Base-by-base conservation (phyloP, 2,113 vertebrate species). In the Ammodytes dubius region DNA sequence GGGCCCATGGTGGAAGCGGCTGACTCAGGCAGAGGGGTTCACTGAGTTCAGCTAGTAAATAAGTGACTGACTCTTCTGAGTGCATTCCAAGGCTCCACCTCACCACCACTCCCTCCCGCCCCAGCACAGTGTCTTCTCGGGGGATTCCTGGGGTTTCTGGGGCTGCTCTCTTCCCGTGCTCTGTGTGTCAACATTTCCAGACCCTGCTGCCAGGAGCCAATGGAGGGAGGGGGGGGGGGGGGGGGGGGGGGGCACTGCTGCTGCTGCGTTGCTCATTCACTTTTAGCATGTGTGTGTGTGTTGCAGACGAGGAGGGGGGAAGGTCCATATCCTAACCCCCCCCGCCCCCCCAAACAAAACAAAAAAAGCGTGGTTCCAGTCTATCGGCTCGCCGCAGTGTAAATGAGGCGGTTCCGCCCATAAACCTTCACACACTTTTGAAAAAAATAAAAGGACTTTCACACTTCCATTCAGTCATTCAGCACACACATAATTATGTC, bases 1-100 rank as follows among this genome's bases (percentile, higher is more conserved):
- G 89, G 73, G 27, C 27, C 76, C 73, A 63, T 15, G 1, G 67
- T 92, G 80, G 92, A 93, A 93, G 92, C 67, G 35, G 95, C 94
- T 94, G 79, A 95, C 86, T 96, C 94, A 94, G 87, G 89, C 89
- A 77, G 86, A 27, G 27, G 27, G 91, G 94, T 96, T 97, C 96
- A 95, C 93, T 54, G 89, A 94, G 95, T 95, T 94, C 88, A 92
- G 92, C 92, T 87, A 93, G 94, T 94, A 96, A 96, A 96, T 94
- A 95, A 96, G 91, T 92, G 95, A 95, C 76, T 87, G 90, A 93
- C 92, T 91, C 53, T 79, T 89, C 71, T 56, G 78, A 91, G 86
- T 91, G 86, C 95, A 95, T 95, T 96, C 95, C 93, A 95, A 89
- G 89, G 92, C 93, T 94, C 92, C 88, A 83, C 88, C 95, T 92